phyloP scores from a whole-genome alignment of 2,888 invertebrate species.

The Rosalia funebris region DNA sequence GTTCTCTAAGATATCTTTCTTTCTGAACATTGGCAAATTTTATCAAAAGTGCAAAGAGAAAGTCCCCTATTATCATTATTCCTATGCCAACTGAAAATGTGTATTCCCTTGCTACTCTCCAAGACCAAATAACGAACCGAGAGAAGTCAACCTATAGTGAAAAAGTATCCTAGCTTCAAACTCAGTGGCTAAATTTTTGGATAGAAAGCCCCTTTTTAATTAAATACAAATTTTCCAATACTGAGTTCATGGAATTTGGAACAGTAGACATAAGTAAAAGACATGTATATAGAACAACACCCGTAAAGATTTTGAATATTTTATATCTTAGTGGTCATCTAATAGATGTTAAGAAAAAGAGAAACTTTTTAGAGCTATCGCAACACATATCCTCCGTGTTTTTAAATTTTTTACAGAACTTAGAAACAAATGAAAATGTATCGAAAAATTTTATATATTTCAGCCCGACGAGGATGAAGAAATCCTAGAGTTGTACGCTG shows the following conservation, averaged over 20 bases:
- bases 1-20: background rate
- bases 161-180: background rate
- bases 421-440: background rate
- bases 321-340: background rate
- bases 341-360: constrained; percentile 1
- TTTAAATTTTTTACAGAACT: background rate
- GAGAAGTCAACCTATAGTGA: background rate
- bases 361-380: background rate
- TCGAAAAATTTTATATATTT: constrained; percentile 4
- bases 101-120: background rate
- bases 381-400: background rate
- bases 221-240: background rate
- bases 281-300: background rate
- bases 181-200: background rate
- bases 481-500: background rate
- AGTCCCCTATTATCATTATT: constrained; percentile 1
- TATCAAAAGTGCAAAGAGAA: constrained; percentile 17
- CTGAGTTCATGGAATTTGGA: background rate
- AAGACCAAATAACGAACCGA: background rate
- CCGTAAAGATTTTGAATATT: background rate
- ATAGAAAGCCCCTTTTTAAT: background rate
- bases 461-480: background rate
- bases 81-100: background rate
- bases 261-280: background rate
- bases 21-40: constrained; percentile 16